Base-by-base conservation (phyloP, 2,113 vertebrate species). In the Aramus guarauna region DNA sequence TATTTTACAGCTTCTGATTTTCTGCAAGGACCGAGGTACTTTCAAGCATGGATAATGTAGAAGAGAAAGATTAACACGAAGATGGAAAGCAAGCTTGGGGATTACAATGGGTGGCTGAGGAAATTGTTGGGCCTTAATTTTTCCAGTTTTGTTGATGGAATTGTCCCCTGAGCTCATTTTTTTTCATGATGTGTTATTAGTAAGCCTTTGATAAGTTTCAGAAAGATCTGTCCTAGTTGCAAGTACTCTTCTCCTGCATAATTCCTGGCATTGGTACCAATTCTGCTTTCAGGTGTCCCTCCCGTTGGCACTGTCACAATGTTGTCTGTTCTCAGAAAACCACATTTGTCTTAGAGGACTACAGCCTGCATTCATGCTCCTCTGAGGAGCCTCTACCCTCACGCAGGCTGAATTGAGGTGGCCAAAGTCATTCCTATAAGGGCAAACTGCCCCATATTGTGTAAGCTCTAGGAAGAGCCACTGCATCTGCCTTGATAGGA, bases 341-440 rank as follows among this genome's bases (percentile, higher is more conserved):
- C 9, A 5, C 9, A 29, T 30, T 17, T 3, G 1, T 62, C 27
- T 43, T 4, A 8, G 12, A 41, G 59, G 22, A 32, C n/a, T 37
- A 13, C 6, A 73, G 23, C 26, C 34, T 83, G 15, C 12, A 27
- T 9, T 50, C 7, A 14, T 8, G 15, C 29, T 71, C 11, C 43
- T 88, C 47, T 27, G 50, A 32, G 34, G 43, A 91, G 3, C 43
- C 39, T 66, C 11, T 39, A 15, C 32, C 11, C 20, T 52, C 23
- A 12, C 2, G 10, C 5, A 64, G 29, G 15, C 29, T 64, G 60
- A 87, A 59, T 1, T 27, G 47, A 11, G 43, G 15, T 18, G 4
- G 43, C 21, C 9, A 75, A 39, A 50, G 6, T 39, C 14, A 23
- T 58, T 62, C 2, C 1, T 7, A 0, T 5, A 7, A 5, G 9